Percentiles rank a stretch among this genome's conserved stretches.
Conservation (phyloP, 2,113 vertebrate genomes). For the Malurus cyaneus region DNA sequence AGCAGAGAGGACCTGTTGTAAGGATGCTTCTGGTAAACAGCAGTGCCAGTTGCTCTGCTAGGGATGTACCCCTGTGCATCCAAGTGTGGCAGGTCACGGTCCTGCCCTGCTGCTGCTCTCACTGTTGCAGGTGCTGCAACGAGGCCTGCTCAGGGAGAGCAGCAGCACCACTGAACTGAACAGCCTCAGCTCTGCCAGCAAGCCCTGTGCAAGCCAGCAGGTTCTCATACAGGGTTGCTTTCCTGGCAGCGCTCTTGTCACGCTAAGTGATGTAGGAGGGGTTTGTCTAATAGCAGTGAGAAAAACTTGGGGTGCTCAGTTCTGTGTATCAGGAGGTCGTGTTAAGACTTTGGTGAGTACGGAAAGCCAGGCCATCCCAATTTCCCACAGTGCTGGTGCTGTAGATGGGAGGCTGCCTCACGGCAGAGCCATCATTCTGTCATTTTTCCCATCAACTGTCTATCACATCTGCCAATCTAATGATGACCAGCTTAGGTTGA, state of each 20-base stretch:
- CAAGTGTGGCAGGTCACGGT: background rate
- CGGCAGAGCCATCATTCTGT: background rate
- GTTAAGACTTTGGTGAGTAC: background rate
- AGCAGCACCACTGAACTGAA: background rate
- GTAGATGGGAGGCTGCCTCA: background rate
- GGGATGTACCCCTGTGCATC: too few relatives aligned
- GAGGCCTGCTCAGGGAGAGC: background rate
- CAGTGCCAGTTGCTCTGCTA: background rate
- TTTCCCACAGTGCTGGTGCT: background rate
- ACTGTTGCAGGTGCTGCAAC: background rate
- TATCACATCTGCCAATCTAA: slow-evolving; percentile 40
- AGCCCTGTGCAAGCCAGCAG: background rate
- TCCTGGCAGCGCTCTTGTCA: background rate
- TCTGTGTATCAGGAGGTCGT: accelerated
- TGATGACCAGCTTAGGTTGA: slow-evolving; percentile 20
- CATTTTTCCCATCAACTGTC: slow-evolving; percentile 1
- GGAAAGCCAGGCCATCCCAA: background rate
- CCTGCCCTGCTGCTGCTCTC: background rate
- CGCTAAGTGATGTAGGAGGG: background rate
- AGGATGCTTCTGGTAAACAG: background rate
- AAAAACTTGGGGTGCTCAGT: background rate
- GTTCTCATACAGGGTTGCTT: accelerated
- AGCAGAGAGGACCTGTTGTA: background rate
- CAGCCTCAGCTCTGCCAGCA: background rate
- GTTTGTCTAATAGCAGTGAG: background rate